Evolutionary conservation across 2,888 invertebrate species (phyloP), one percentile per base, ranked within the genome.

Genomic region (Chrysolina haemoptera): DNA sequence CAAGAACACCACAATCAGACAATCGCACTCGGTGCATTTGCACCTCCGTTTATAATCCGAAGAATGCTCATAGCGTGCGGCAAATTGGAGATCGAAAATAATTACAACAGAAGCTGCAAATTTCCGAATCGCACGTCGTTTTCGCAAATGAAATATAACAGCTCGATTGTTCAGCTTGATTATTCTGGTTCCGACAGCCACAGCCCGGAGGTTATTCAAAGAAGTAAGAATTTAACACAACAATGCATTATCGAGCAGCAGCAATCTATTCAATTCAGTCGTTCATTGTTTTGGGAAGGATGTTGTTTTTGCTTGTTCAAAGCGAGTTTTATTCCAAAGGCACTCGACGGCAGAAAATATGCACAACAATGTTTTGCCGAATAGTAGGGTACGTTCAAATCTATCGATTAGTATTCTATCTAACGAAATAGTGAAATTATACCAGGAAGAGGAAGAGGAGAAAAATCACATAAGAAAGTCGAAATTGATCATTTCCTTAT

Each of bases 61-160:
- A 35, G 35, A 59, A 27, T 35, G 59, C n/a, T 59, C n/a, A 27
- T 59, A 59, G 59, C 59, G 59, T 59, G 59, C 59, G 6, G 59
- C 59, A 59, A 59, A 59, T 59, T 59, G 35, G n/a, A 59, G 59
- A 59, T 59, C 59, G 27, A 59, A 68, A 68, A 68, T 68, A 59
- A 59, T 68, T 59, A 68, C 68, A 40, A 43, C 68, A 68, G 55
- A 53, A 68, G 68, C 55, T 55, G 68, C 41, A 55, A 68, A 55
- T 68, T 68, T 59, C 59, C 41, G 62, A 59, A 68, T 68, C 59
- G 59, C 55, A 59, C 68, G 62, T 59, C 14, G 59, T 18, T 79
- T 82, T 81, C 79, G 82, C 83, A 82, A 84, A 82, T 83, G 82
- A 81, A 80, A 82, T 81, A 80, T 82, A 82, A 81, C 79, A 79